phyloP scores from a whole-genome alignment of 2,888 invertebrate species.

The Dasypolia templi region DNA sequence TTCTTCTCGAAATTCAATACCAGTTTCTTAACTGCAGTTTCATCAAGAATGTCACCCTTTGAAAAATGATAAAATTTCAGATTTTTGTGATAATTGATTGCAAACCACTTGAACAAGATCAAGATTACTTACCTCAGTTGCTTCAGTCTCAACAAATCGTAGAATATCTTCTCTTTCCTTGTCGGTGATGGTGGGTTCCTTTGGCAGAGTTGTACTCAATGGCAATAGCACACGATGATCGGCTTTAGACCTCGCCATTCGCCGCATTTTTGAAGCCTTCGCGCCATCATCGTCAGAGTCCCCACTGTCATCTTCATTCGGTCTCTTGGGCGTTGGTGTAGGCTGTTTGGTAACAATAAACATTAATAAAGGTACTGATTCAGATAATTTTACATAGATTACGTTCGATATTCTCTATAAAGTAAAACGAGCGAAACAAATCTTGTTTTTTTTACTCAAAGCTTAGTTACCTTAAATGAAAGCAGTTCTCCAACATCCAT shows the following conservation, averaged over 20 bases:
- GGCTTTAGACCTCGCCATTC: slow-evolving; percentile 89
- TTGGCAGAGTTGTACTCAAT: slow-evolving; percentile 88
- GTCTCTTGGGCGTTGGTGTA: slow-evolving; percentile 95
- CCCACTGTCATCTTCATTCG: slow-evolving; percentile 92
- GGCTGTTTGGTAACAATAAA: slow-evolving; percentile 89
- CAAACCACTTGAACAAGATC: background rate
- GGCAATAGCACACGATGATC: slow-evolving; percentile 78
- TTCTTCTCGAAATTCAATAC: slow-evolving; percentile 98
- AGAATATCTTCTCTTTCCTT: slow-evolving; percentile 95
- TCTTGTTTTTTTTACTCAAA: background rate
- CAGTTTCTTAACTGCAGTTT: slow-evolving; percentile 96
- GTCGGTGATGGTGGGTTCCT: slow-evolving; percentile 92
- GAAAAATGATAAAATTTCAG: slow-evolving; percentile 50
- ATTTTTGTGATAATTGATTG: background rate
- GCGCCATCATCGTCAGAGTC: slow-evolving; percentile 92
- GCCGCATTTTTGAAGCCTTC: slow-evolving; percentile 91
- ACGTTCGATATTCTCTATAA: background rate
- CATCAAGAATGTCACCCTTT: slow-evolving; percentile 97
- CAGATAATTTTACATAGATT: background rate
- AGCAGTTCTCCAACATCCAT: slow-evolving; percentile 89
- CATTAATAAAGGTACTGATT: background rate
- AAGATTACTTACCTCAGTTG: slow-evolving; percentile 90
- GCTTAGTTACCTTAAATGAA: slow-evolving; percentile 84
- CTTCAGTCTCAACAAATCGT: slow-evolving; percentile 95
- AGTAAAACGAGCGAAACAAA: background rate